Conservation (phyloP, 2,888 invertebrate genomes). For the Lithophane socia region DNA sequence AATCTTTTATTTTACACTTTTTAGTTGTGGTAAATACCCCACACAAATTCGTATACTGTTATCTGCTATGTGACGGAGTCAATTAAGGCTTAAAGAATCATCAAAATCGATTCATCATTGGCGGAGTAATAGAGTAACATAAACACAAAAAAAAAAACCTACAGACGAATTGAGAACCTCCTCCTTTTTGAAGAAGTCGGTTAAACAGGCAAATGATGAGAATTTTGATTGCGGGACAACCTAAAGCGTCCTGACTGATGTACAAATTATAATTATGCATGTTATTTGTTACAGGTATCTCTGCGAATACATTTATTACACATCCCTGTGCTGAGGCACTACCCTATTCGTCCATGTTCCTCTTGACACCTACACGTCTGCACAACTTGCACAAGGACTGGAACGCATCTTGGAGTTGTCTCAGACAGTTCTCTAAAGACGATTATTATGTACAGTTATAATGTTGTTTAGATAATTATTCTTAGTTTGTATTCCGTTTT, state of each 20-base stretch:
- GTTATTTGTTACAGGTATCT: slow-evolving; percentile 9
- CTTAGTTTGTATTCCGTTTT: not conserved
- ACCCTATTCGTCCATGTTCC: slow-evolving; percentile 18
- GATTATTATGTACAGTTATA: not conserved
- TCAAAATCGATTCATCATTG: too few relatives aligned
- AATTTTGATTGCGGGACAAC: not conserved
- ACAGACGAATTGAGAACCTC: too few relatives aligned
- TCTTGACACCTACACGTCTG: not conserved
- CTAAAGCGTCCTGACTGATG: not conserved
- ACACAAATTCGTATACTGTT: too few relatives aligned
- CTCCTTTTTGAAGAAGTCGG: too few relatives aligned
- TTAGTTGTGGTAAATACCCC: too few relatives aligned
- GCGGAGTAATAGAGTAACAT: too few relatives aligned
- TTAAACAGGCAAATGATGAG: not conserved
- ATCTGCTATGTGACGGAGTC: too few relatives aligned
- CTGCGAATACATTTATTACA: slow-evolving; percentile 25
- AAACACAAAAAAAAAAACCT: too few relatives aligned
- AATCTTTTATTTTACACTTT: too few relatives aligned
- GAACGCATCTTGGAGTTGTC: slow-evolving; percentile 21
- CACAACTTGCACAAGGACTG: slow-evolving; percentile 18
- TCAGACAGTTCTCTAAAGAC: not conserved
- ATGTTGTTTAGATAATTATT: not conserved
- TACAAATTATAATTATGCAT: not conserved
- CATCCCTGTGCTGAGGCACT: not conserved
- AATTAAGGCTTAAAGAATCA: too few relatives aligned